These are phyloP conservation scores for Temnothorax unifasciatus DNA, from an alignment of 2,888 invertebrate species.

Conservation along the genomic window DNA sequence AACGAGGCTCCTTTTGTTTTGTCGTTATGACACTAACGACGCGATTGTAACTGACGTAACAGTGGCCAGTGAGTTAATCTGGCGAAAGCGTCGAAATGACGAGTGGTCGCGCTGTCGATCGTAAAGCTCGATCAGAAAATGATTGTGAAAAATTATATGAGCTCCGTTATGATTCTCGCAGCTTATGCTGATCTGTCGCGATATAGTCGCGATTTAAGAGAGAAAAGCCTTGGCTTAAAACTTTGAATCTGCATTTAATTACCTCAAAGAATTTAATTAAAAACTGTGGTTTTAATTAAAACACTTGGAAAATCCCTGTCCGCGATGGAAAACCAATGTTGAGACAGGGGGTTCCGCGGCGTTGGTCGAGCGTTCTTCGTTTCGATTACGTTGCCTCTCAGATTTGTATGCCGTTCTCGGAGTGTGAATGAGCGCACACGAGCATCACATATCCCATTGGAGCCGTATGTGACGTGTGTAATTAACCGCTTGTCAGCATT, in stretches of 20 bases:
- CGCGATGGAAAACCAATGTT: neutral
- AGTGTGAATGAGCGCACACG: constrained; percentile 8
- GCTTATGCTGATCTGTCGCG: neutral
- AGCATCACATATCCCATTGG: neutral
- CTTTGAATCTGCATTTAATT: neutral
- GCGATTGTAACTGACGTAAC: neutral
- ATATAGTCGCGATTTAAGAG: neutral
- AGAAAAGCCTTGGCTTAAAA: neutral
- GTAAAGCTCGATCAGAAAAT: too few species aligned
- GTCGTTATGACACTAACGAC: neutral
- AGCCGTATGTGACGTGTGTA: constrained; percentile 18
- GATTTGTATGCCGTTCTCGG: neutral
- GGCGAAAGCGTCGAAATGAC: neutral
- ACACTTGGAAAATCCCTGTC: neutral
- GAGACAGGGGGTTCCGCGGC: neutral
- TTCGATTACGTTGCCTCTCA: neutral
- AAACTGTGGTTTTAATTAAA: neutral
- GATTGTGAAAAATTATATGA: neutral
- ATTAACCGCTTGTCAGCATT: constrained; percentile 45
- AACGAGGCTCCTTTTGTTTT: too few species aligned
- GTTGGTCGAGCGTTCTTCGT: neutral
- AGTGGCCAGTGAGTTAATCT: neutral
- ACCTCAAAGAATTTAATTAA: neutral
- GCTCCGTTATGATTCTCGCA: neutral
- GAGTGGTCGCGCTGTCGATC: too few species aligned